A percentile compares a stretch with the other conserved stretches of the same genome.
These are phyloP conservation scores for Eupeodes luniger DNA, from an alignment of 2,888 invertebrate species.

Conservation along the genomic window DNA sequence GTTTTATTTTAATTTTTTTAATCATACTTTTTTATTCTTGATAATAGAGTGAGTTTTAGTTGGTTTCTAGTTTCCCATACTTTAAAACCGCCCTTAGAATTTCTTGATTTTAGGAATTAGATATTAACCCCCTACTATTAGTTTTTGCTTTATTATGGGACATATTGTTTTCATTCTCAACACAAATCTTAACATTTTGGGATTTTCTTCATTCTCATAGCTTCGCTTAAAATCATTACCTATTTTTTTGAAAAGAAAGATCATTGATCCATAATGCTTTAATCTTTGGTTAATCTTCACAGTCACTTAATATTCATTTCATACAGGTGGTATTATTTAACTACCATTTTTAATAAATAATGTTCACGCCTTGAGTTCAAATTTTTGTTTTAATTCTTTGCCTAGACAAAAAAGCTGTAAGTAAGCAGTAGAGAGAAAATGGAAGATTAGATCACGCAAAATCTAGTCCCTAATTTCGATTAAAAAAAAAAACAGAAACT, in stretches of 20 bases:
- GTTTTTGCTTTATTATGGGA: slow-evolving; percentile 8
- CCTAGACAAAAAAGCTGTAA: too few species aligned
- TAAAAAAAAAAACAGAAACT: too few species aligned
- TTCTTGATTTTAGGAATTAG: neutral
- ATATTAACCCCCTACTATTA: neutral
- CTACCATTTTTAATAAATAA: too few species aligned
- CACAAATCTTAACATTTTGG: neutral
- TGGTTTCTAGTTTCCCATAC: neutral
- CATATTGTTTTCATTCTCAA: neutral
- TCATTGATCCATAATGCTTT: neutral
- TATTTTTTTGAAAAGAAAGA: neutral
- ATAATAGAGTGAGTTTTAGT: neutral
- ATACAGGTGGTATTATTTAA: too few species aligned
- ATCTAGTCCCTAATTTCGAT: too few species aligned
- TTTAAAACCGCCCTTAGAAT: too few species aligned
- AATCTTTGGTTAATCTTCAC: neutral
- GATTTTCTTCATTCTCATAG: slow-evolving; percentile 6
- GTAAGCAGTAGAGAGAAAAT: too few species aligned
- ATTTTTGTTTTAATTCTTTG: too few species aligned
- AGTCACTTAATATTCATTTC: neutral
- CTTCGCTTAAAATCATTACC: slow-evolving; percentile 1
- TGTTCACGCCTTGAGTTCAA: too few species aligned
- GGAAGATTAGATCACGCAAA: too few species aligned
- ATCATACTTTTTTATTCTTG: slow-evolving; percentile 38
- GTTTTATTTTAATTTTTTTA: slow-evolving; percentile 31